Evolutionary conservation across 2,113 vertebrate genomes (phyloP).

Genomic region (Corapipo altera): DNA sequence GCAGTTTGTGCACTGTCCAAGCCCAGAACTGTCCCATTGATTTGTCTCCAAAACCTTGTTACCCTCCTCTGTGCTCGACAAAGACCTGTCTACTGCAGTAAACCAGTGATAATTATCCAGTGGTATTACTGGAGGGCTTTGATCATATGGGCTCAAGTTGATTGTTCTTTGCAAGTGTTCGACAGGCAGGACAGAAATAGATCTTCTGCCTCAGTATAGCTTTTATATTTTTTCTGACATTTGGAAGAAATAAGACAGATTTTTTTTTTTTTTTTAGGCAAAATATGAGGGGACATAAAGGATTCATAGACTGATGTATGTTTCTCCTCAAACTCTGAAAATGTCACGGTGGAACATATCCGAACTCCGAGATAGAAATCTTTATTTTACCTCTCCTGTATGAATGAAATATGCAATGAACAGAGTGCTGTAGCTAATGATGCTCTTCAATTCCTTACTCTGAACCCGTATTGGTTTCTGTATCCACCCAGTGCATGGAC

Average conservation of each 20-base stretch:
- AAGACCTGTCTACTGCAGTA: not conserved
- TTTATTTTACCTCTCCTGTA: not conserved
- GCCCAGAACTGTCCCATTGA: not conserved
- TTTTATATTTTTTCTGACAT: not conserved
- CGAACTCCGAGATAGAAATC: not conserved
- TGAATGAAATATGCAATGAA: not conserved
- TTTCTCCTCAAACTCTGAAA: not conserved
- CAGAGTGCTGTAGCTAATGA: not conserved
- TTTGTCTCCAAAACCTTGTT: not conserved
- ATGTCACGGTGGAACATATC: not conserved
- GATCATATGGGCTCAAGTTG: accelerated
- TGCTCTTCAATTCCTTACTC: not conserved
- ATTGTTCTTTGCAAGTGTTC: not conserved
- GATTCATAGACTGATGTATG: not conserved
- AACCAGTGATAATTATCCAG: not conserved
- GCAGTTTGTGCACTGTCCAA: not conserved
- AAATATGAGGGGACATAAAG: accelerated
- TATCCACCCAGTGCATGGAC: not conserved
- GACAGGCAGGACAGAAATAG: not conserved
- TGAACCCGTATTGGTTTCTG: not conserved
- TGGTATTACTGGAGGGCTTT: not conserved
- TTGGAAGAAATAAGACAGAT: not conserved
- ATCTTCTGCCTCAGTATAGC: not conserved
- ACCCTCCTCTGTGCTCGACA: not conserved
- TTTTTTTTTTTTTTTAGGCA: not conserved